Percentiles rank a stretch among this genome's conserved stretches.
Conservation (phyloP, 2,888 invertebrate species). For the Bhutanitis thaidina region DNA sequence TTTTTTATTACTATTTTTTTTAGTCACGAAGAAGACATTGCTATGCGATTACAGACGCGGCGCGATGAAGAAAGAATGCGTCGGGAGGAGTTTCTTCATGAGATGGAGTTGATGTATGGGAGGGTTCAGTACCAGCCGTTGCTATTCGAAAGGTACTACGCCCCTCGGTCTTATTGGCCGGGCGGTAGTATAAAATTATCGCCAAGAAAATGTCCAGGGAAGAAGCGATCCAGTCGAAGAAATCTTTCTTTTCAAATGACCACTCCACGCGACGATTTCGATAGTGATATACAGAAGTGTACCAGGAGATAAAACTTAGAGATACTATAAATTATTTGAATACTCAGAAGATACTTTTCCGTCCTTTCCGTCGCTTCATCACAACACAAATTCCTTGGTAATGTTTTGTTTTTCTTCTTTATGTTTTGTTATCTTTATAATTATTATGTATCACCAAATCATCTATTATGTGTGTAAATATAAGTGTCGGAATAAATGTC, state of each 20-base stretch:
- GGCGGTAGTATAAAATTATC: slow-evolving; percentile 54
- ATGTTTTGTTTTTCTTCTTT: no score
- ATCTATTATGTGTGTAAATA: no score
- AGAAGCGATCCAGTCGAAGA: slow-evolving; percentile 41
- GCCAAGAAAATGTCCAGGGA: slow-evolving; percentile 52
- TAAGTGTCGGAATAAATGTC: no score
- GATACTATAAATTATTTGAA: slow-evolving; percentile 49
- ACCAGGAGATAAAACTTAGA: slow-evolving; percentile 57
- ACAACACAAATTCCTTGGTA: no score
- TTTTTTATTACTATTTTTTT: not conserved
- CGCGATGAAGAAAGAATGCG: slow-evolving; percentile 84
- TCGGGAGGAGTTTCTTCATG: slow-evolving; percentile 83
- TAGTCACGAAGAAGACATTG: slow-evolving; percentile 83
- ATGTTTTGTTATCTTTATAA: no score
- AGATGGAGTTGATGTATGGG: slow-evolving; percentile 86
- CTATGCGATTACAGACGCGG: slow-evolving; percentile 82
- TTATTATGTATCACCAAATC: no score
- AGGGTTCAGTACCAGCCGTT: slow-evolving; percentile 85
- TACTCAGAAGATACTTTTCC: slow-evolving; percentile 54
- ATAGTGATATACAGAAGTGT: slow-evolving; percentile 56
- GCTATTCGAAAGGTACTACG: slow-evolving; percentile 84
- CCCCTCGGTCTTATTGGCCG: slow-evolving; percentile 64
- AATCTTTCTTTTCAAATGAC: slow-evolving; percentile 47
- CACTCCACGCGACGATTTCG: slow-evolving; percentile 58
- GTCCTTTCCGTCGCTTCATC: no score